Conservation (phyloP, 2,888 invertebrate genomes). For the Troilus luridus region DNA sequence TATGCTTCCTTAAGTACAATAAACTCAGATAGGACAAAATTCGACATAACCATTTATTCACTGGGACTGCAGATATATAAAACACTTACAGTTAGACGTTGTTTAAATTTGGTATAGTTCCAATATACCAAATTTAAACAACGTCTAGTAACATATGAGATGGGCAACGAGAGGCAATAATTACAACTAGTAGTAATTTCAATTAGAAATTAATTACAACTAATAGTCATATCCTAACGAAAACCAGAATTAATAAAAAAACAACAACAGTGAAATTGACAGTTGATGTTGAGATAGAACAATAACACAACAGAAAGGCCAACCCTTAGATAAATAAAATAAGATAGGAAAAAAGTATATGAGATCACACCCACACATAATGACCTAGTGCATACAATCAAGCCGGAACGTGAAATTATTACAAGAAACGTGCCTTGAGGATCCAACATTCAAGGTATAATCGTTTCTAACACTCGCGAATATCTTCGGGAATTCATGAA, state of each 20-base stretch:
- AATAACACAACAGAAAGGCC: not conserved
- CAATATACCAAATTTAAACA: not conserved
- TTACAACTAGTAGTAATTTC: no score
- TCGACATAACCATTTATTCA: no score
- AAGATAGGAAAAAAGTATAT: not conserved
- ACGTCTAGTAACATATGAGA: not conserved
- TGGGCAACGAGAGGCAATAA: not conserved
- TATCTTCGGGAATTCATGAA: not conserved
- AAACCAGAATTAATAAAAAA: not conserved
- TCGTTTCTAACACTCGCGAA: not conserved
- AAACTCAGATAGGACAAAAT: no score
- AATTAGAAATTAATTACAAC: not conserved
- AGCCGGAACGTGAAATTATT: slow-evolving; percentile 20
- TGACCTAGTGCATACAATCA: slow-evolving; percentile 8
- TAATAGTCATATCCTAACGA: not conserved
- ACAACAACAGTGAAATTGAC: not conserved
- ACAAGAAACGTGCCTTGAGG: not conserved
- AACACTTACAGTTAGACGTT: no score
- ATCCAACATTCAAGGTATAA: not conserved
- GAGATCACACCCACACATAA: not conserved
- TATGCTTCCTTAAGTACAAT: no score
- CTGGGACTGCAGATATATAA: no score
- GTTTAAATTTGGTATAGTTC: no score
- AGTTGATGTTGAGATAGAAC: not conserved
- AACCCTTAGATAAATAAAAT: not conserved